These are phyloP conservation scores for Drosophila meridiana DNA, from an alignment of 2,888 invertebrate genomes.

Conservation along the genomic window DNA sequence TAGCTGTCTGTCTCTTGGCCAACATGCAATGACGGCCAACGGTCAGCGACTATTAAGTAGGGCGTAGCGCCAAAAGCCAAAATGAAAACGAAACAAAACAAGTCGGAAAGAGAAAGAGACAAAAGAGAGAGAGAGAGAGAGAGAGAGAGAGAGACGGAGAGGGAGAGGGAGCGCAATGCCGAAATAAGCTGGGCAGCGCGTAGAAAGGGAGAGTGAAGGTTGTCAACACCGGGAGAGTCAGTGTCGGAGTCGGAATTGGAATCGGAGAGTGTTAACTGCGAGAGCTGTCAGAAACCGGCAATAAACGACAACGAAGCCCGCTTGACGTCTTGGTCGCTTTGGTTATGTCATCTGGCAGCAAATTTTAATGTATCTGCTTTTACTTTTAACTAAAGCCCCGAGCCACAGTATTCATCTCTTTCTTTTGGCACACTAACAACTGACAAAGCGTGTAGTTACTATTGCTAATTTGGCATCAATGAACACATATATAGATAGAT, in stretches of 20 bases:
- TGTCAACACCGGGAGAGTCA: constrained; percentile 27
- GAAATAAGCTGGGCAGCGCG: constrained; percentile 11
- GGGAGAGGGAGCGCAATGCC: neutral
- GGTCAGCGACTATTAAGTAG: constrained; percentile 54
- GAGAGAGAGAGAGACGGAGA: neutral
- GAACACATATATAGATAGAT: neutral
- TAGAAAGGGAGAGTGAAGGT: constrained; percentile 53
- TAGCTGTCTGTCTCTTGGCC: neutral
- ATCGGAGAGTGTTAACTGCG: constrained; percentile 21
- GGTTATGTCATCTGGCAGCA: constrained; percentile 49
- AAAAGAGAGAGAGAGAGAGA: constrained; percentile 4
- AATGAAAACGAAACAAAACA: constrained; percentile 36
- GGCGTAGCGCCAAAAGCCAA: constrained; percentile 58
- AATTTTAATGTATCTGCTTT: constrained; percentile 45
- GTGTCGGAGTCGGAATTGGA: neutral
- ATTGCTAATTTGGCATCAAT: constrained; percentile 3
- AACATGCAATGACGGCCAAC: constrained; percentile 50
- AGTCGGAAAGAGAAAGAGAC: constrained; percentile 1
- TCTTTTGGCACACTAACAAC: neutral
- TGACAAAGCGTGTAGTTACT: neutral
- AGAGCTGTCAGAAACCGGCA: constrained; percentile 51
- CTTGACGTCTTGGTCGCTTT: constrained; percentile 13
- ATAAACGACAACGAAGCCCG: constrained; percentile 32
- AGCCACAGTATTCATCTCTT: neutral
- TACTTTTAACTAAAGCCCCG: constrained; percentile 19